phyloP scores from a whole-genome alignment of 1,140 invertebrate genomes.

The Platyscapa corneri region DNA sequence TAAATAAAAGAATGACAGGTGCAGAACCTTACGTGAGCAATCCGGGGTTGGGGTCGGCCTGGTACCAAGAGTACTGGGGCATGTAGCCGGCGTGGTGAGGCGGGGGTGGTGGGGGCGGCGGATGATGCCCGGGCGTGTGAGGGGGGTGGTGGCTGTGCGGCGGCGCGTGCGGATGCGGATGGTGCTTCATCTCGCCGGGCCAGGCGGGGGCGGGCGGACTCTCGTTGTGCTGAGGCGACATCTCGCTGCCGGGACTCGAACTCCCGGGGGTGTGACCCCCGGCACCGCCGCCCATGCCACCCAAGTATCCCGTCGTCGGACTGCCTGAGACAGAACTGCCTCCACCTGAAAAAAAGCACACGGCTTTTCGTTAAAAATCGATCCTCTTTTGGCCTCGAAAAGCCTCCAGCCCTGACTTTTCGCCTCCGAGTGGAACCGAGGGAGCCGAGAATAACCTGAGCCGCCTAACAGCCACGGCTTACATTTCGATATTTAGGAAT shows the following conservation, averaged over 20 bases:
- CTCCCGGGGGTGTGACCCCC: constrained; percentile 75
- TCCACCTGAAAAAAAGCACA: constrained; percentile 60
- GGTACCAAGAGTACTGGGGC: constrained; percentile 86
- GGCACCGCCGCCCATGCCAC: constrained; percentile 72
- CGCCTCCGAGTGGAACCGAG: no score
- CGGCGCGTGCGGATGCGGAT: constrained; percentile 77
- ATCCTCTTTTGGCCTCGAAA: neutral
- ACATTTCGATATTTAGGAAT: no score
- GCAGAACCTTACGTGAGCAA: constrained; percentile 80
- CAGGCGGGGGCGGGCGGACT: constrained; percentile 78
- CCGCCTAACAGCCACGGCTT: no score
- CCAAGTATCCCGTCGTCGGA: constrained; percentile 72
- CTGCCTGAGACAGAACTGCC: constrained; percentile 71
- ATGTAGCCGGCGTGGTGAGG: constrained; percentile 78
- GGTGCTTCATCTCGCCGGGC: constrained; percentile 83
- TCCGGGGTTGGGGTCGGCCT: constrained; percentile 82
- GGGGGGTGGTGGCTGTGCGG: constrained; percentile 77
- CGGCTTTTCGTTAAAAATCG: no score
- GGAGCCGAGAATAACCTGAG: no score
- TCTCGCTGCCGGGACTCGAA: constrained; percentile 77
- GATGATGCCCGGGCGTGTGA: constrained; percentile 78
- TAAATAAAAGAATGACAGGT: neutral
- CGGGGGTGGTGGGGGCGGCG: constrained; percentile 72
- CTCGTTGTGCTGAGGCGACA: constrained; percentile 77
- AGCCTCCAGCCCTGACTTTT: neutral